Evolutionary conservation across 2,888 invertebrate genomes (phyloP).

Genomic region (Polydrusus cervinus): DNA sequence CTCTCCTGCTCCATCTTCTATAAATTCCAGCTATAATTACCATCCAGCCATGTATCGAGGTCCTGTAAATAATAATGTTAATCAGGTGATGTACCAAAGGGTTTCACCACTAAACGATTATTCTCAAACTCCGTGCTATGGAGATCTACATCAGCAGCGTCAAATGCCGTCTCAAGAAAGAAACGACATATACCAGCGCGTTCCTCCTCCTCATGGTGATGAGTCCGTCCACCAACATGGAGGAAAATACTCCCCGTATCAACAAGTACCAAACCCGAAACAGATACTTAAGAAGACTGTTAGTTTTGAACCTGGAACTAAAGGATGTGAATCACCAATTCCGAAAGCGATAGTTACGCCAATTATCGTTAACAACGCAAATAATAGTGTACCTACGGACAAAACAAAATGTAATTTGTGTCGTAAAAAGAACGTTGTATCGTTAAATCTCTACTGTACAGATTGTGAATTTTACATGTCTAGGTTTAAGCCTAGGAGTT

Average conservation of each 20-base stretch:
- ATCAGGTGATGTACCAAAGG: constrained; percentile 59
- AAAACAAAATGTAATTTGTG: constrained; percentile 89
- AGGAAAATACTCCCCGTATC: constrained; percentile 76
- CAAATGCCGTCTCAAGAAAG: constrained; percentile 38
- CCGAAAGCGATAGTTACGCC: constrained; percentile 69
- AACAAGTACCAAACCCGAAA: constrained; percentile 77
- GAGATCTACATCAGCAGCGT: constrained; percentile 55
- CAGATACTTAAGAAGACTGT: constrained; percentile 81
- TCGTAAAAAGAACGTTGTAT: constrained; percentile 86
- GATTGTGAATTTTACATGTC: constrained; percentile 96
- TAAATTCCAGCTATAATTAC: constrained; percentile 60
- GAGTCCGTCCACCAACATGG: constrained; percentile 65
- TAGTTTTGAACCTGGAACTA: constrained; percentile 83
- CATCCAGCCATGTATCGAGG: constrained; percentile 57
- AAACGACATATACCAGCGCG: constrained; percentile 64
- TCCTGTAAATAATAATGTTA: constrained; percentile 25
- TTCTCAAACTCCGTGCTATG: constrained; percentile 55
- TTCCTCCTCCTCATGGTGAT: constrained; percentile 62
- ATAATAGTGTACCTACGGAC: constrained; percentile 69
- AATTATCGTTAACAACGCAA: constrained; percentile 68
- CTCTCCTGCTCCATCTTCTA: constrained; percentile 64
- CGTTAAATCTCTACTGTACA: constrained; percentile 88
- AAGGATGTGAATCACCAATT: constrained; percentile 73
- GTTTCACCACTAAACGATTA: constrained; percentile 58
- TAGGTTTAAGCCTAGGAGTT: constrained; percentile 79